phyloP scores from a whole-genome alignment of 2,888 invertebrate genomes.

The Agrilus biguttatus region DNA sequence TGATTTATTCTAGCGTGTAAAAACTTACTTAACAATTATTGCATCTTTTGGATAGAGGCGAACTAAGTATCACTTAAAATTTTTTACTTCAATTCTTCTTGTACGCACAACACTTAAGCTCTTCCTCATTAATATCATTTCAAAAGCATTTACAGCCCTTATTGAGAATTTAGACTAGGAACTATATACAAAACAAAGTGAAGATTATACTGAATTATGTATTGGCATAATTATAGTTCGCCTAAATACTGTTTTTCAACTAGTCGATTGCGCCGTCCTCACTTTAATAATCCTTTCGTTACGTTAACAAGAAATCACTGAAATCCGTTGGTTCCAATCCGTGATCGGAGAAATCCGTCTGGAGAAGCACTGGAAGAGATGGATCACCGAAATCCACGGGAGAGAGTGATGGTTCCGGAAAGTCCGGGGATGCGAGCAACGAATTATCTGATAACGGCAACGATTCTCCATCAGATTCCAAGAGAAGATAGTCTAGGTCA shows the following conservation, averaged over 20 bases:
- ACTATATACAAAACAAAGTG: too few species aligned
- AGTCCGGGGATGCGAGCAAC: slow-evolving; percentile 34
- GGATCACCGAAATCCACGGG: slow-evolving; percentile 38
- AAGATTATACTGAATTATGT: too few species aligned
- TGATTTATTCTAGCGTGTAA: too few species aligned
- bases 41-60: too few species aligned
- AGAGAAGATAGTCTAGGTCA: slow-evolving; percentile 32
- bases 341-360: slow-evolving; percentile 27
- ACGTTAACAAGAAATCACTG: slow-evolving; percentile 28
- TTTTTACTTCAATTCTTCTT: too few species aligned
- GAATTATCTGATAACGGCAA: slow-evolving; percentile 40
- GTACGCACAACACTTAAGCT: too few species aligned
- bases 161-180: too few species aligned
- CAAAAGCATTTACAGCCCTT: too few species aligned
- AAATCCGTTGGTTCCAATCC: slow-evolving; percentile 25
- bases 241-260: not conserved
- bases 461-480: slow-evolving; percentile 47
- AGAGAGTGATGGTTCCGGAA: slow-evolving; percentile 37
- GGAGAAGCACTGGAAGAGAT: slow-evolving; percentile 23
- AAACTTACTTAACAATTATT: too few species aligned
- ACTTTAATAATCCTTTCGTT: slow-evolving; percentile 9
- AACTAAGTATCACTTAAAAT: too few species aligned
- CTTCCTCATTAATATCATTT: too few species aligned
- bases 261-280: too few species aligned
- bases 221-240: not conserved